Evolutionary conservation across 35 echinoderm and acorn worm genomes (phyloP).

Genomic region (Antedon bifida): DNA sequence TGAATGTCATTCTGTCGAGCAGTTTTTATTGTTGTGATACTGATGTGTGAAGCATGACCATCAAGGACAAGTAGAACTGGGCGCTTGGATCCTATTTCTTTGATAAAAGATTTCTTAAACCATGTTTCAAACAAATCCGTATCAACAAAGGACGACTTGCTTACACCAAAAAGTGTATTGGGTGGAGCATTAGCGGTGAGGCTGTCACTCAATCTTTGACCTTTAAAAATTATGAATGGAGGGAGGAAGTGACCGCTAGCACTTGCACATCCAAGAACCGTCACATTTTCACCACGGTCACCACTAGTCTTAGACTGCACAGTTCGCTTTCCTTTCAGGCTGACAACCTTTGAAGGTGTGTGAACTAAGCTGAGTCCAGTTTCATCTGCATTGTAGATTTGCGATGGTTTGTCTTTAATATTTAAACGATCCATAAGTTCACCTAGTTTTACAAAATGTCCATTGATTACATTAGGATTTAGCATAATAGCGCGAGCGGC

Average conservation of each 20-base stretch:
- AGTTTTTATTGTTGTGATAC: background rate
- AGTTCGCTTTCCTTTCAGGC: constrained; percentile 11
- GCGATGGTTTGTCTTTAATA: constrained; percentile 12
- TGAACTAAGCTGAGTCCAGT: constrained; percentile 18
- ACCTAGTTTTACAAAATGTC: constrained; percentile 12
- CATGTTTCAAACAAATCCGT: constrained; percentile 29
- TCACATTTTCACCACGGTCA: constrained; percentile 44
- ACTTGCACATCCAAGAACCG: constrained; percentile 18
- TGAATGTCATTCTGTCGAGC: background rate
- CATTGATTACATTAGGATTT: constrained; percentile 21
- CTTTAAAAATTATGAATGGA: constrained; percentile 15
- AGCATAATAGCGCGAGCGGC: constrained; percentile 18
- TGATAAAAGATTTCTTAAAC: constrained; percentile 26
- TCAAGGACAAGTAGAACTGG: constrained; percentile 17
- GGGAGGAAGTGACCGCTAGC: constrained; percentile 7
- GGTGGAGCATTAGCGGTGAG: background rate
- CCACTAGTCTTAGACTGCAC: constrained; percentile 24
- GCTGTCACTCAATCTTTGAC: background rate
- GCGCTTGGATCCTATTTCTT: constrained; percentile 6
- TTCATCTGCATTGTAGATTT: constrained; percentile 31
- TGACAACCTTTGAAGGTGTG: constrained; percentile 11
- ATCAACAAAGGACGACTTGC: constrained; percentile 19
- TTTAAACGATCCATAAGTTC: background rate
- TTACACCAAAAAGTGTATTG: constrained; percentile 25
- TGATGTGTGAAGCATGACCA: constrained; percentile 20